These are phyloP conservation scores for Pristis pectinata DNA, from an alignment of 2,797 vertebrate genomes.

Conservation along the genomic window DNA sequence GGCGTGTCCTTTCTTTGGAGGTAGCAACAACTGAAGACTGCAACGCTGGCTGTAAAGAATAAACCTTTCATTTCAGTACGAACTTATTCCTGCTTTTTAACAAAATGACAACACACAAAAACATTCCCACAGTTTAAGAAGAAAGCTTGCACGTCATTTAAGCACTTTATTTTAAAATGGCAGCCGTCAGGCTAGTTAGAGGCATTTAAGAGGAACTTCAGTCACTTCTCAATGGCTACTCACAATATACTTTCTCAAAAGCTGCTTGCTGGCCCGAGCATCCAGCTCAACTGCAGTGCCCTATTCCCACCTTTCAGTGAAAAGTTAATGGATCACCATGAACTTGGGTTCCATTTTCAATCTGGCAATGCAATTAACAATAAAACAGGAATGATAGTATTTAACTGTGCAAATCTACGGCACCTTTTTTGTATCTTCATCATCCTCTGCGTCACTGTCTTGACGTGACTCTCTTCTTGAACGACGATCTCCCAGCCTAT, in stretches of 20 bases:
- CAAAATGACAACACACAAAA: background rate
- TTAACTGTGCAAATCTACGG: background rate
- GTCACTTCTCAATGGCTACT: background rate
- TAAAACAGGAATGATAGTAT: background rate
- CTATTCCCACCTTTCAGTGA: background rate
- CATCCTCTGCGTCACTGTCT: slow-evolving; percentile 97
- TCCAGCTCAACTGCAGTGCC: background rate
- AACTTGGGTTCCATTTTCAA: background rate
- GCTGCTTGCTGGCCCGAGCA: background rate
- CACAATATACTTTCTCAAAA: background rate
- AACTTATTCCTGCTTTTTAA: background rate
- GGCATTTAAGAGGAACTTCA: background rate
- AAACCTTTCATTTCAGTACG: background rate
- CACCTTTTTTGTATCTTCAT: slow-evolving; percentile 83
- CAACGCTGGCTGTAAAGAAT: slow-evolving; percentile 76
- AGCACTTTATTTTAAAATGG: background rate
- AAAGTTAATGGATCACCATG: background rate
- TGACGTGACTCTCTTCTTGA: slow-evolving; percentile 91
- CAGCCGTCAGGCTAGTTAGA: background rate
- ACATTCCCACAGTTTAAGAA: background rate
- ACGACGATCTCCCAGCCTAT: slow-evolving; percentile 90
- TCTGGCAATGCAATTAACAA: background rate
- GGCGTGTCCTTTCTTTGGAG: slow-evolving; percentile 97
- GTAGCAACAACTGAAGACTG: slow-evolving; percentile 99
- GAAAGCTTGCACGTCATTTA: background rate